Conservation (phyloP, 1,140 invertebrate genomes). For the Octopus bimaculoides region DNA sequence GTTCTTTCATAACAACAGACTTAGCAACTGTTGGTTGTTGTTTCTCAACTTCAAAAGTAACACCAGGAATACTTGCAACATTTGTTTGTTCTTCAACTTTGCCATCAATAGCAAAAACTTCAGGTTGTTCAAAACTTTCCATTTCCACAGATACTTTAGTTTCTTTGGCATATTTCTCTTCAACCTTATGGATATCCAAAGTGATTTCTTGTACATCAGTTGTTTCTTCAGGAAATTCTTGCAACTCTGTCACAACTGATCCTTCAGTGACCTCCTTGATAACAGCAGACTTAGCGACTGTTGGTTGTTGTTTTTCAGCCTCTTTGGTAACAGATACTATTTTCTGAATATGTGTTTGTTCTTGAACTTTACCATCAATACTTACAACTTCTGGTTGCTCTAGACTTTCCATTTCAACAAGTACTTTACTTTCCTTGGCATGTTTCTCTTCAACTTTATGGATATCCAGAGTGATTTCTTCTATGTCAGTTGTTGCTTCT, state of each 20-base stretch:
- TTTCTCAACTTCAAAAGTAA: slow-evolving; percentile 20
- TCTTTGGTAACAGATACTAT: slow-evolving; percentile 14
- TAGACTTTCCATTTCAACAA: slow-evolving; percentile 22
- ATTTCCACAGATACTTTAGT: slow-evolving; percentile 25
- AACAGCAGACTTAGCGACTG: slow-evolving; percentile 19
- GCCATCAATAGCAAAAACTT: not conserved
- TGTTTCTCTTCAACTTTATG: slow-evolving; percentile 22
- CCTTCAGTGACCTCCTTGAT: slow-evolving; percentile 16
- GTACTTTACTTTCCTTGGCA: slow-evolving; percentile 25
- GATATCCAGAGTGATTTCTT: slow-evolving; percentile 24
- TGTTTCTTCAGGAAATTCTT: slow-evolving; percentile 25
- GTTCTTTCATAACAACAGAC: slow-evolving; percentile 15
- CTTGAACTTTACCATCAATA: slow-evolving; percentile 8
- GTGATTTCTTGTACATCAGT: slow-evolving; percentile 20
- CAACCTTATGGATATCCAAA: slow-evolving; percentile 19
- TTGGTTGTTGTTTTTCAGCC: slow-evolving; percentile 17
- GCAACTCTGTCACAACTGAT: slow-evolving; percentile 22
- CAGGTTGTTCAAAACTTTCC: slow-evolving; percentile 19
- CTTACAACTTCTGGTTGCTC: slow-evolving; percentile 10
- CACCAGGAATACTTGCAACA: slow-evolving; percentile 13
- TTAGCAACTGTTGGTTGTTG: slow-evolving; percentile 20
- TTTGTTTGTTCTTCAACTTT: slow-evolving; percentile 14
- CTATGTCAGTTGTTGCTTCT: slow-evolving; percentile 18
- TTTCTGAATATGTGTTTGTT: slow-evolving; percentile 20
- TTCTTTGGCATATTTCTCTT: slow-evolving; percentile 24